A percentile compares a stretch with the other conserved stretches of the same genome.
Evolutionary conservation across 2,113 vertebrate species (phyloP).

Genomic region (Peromyscus maniculatus): DNA sequence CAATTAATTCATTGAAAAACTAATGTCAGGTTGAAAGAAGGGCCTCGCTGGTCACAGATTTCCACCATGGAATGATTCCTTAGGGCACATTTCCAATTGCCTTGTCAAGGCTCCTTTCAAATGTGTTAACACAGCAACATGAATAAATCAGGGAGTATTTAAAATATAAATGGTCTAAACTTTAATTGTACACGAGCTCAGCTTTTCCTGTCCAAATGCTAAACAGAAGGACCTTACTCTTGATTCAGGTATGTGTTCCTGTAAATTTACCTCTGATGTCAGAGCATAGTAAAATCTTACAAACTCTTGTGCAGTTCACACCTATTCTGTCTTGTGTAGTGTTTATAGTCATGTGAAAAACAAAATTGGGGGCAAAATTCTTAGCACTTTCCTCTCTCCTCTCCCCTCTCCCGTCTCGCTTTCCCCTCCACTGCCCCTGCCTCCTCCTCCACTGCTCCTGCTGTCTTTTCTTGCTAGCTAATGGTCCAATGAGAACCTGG

Average conservation of each 20-base stretch:
- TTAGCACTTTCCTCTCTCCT: not conserved
- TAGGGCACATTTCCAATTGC: conserved; percentile 48
- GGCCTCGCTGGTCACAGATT: conserved; percentile 52
- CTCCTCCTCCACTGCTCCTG: not conserved
- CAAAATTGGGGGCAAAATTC: not conserved
- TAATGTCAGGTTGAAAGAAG: conserved; percentile 66
- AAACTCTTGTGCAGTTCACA: not conserved
- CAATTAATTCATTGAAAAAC: conserved; percentile 74
- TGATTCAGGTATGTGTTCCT: conserved; percentile 21
- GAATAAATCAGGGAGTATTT: conserved; percentile 67
- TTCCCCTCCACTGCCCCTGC: not conserved
- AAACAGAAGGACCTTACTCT: not conserved
- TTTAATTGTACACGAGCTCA: conserved; percentile 55
- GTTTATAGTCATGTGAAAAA: conserved; percentile 15
- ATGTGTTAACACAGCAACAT: conserved; percentile 62
- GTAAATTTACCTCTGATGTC: conserved; percentile 1
- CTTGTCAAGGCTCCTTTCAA: conserved; percentile 69
- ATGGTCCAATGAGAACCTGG: not conserved
- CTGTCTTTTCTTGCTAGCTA: not conserved
- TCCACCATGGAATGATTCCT: conserved; percentile 53
- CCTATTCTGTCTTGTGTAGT: not conserved
- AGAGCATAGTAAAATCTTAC: conserved; percentile 1
- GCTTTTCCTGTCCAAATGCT: conserved; percentile 31
- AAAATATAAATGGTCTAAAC: conserved; percentile 65
- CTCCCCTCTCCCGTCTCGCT: fast-evolving